A percentile compares a stretch with the other conserved stretches of the same genome.
Evolutionary conservation across 2,888 invertebrate genomes (phyloP).

Genomic region (Seira sanloemensis): DNA sequence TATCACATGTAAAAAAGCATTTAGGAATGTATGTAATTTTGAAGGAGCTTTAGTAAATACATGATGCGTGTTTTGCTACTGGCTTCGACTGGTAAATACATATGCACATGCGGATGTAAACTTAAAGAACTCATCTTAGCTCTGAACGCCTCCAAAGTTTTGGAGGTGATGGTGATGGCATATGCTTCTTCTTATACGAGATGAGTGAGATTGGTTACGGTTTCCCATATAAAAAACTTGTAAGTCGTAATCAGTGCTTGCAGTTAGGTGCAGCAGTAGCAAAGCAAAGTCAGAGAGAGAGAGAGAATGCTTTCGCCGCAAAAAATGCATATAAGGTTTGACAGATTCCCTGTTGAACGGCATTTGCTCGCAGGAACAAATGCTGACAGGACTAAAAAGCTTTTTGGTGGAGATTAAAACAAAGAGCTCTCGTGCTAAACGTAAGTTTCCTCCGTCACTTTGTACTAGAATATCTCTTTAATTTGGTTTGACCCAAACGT

Average conservation of each 20-base stretch:
- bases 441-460: not conserved
- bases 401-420: not conserved
- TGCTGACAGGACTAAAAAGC: conserved; percentile 18
- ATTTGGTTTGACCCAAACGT: too few relatives aligned
- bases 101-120: conserved; percentile 2
- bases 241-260: not conserved
- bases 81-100: not conserved
- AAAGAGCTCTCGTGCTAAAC: not conserved
- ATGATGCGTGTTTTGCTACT: not conserved
- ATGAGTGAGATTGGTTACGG: not conserved
- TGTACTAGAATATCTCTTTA: not conserved
- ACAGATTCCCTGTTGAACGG: conserved; percentile 36
- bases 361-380: conserved; percentile 57
- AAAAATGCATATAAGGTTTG: conserved; percentile 41
- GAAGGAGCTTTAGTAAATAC: not conserved
- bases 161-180: conserved; percentile 3
- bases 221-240: not conserved
- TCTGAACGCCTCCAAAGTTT: conserved; percentile 9
- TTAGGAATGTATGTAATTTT: not conserved
- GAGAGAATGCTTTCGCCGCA: not conserved
- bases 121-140: not conserved
- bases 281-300: too few relatives aligned
- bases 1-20: conserved; percentile 9
- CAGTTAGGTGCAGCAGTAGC: not conserved
- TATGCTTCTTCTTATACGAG: not conserved